Conservation (phyloP, 1,140 invertebrate genomes). For the Armadillidium nasatum region DNA sequence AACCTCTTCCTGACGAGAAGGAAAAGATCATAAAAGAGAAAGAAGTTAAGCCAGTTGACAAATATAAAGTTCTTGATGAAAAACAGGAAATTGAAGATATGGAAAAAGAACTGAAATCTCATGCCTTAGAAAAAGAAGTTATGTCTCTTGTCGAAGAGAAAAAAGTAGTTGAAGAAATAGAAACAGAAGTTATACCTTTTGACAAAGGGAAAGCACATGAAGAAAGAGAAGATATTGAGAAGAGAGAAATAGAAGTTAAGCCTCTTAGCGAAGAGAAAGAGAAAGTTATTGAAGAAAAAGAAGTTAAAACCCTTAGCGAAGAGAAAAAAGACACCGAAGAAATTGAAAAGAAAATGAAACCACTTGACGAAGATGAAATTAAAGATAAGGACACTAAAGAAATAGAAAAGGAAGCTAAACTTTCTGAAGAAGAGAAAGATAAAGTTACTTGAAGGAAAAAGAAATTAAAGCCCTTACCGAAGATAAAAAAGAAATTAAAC, state of each 20-base stretch:
- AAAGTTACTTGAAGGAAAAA: background rate
- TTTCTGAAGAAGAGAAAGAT: background rate
- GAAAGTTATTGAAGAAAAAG: no score
- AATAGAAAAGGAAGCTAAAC: background rate
- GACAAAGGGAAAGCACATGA: background rate
- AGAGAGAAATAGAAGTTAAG: background rate
- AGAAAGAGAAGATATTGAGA: no score
- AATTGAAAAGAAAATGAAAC: background rate
- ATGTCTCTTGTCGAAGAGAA: background rate
- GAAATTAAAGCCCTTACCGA: background rate
- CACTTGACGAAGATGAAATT: background rate
- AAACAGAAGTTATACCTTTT: background rate
- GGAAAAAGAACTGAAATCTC: background rate
- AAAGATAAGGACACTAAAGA: background rate
- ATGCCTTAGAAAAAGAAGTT: background rate
- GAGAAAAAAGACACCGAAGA: constrained; percentile 4
- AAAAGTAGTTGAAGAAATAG: background rate
- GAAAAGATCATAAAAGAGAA: background rate
- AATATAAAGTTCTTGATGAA: background rate
- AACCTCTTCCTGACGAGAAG: background rate
- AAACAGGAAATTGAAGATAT: background rate
- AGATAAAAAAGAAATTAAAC: constrained; percentile 12
- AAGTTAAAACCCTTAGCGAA: background rate
- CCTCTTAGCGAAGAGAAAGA: no score
- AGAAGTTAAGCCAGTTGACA: background rate